Conservation (phyloP, 2,113 vertebrate genomes). For the Manacus vitellinus region DNA sequence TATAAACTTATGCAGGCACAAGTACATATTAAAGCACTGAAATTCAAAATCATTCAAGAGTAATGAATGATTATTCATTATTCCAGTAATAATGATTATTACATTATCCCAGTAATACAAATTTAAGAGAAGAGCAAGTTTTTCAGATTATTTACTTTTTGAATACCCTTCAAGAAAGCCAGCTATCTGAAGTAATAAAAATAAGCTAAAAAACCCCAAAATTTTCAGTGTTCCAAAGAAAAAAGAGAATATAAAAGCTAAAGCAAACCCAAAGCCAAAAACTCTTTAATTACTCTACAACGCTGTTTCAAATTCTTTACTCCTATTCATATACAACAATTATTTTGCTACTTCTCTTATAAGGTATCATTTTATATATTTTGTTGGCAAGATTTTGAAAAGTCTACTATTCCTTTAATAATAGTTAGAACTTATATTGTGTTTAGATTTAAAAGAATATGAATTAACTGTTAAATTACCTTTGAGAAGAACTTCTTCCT, state of each 20-base stretch:
- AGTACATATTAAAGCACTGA: background rate
- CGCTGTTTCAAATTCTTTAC: background rate
- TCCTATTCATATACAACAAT: background rate
- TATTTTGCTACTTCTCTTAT: background rate
- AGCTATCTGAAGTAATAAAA: background rate
- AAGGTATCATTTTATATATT: background rate
- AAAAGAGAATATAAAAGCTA: background rate
- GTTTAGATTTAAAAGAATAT: background rate
- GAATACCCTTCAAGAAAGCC: background rate
- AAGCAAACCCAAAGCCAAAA: background rate
- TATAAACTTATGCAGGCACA: background rate
- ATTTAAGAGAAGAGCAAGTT: background rate
- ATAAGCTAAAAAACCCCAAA: background rate
- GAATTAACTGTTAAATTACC: background rate
- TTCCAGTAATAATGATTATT: too few species aligned
- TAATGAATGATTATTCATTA: background rate
- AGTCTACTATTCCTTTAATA: background rate
- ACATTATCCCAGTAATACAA: background rate
- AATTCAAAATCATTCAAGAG: background rate
- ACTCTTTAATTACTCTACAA: background rate
- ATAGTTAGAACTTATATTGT: background rate
- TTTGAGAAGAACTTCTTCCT: background rate
- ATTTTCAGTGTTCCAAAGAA: background rate
- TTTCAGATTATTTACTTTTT: background rate
- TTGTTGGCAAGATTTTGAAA: background rate